phyloP scores from a whole-genome alignment of 2,888 invertebrate genomes.

The Sisyra terminalis region DNA sequence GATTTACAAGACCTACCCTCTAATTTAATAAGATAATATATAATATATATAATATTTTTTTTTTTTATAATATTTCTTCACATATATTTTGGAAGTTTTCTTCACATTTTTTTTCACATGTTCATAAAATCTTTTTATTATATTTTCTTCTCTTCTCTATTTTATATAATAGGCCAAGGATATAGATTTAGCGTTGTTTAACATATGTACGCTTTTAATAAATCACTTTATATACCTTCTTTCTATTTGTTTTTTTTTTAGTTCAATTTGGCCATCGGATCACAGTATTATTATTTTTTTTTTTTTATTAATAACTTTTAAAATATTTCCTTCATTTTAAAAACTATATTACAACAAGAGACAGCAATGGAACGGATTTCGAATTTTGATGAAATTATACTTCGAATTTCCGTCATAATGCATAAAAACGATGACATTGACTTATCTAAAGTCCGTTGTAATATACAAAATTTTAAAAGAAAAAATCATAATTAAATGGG shows the following conservation, averaged over 20 bases:
- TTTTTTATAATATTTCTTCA: slow-evolving; percentile 1
- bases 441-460: no score
- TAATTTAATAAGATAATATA: no score
- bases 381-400: no score
- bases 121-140: slow-evolving; percentile 1
- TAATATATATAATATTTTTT: neutral
- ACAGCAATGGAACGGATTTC: no score
- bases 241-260: neutral
- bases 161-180: slow-evolving; percentile 2
- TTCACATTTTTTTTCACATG: neutral
- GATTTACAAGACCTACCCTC: no score
- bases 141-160: neutral
- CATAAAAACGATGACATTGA: no score
- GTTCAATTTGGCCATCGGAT: slow-evolving; percentile 5
- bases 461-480: no score
- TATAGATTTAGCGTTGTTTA: slow-evolving; percentile 22
- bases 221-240: neutral
- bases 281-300: slow-evolving; percentile 6
- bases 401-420: no score
- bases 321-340: neutral
- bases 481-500: no score
- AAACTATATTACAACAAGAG: neutral
- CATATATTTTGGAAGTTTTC: neutral
- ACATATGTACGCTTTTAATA: slow-evolving; percentile 27
- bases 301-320: neutral